Conservation (phyloP, 2,888 invertebrate species). For the Nemotelus nigrinus region DNA sequence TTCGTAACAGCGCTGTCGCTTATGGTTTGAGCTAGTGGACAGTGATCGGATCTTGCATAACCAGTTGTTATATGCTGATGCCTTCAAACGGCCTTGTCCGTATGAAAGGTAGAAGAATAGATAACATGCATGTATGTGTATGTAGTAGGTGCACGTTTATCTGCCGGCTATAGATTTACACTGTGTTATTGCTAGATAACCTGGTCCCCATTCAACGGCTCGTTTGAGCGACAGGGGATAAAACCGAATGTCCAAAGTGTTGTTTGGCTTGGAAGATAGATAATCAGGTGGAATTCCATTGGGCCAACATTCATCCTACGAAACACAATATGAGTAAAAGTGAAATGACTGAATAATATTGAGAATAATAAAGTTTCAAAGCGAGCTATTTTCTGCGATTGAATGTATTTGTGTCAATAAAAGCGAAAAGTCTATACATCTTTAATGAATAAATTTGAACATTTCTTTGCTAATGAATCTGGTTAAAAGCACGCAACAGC, state of each 20-base stretch:
- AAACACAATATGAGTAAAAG: not conserved
- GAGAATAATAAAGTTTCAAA: not conserved
- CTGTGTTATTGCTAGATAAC: no score
- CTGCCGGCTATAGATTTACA: no score
- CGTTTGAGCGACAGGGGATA: no score
- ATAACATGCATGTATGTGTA: not conserved
- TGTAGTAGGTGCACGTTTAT: no score
- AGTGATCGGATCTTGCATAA: conserved; percentile 29
- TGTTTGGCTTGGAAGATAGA: not conserved
- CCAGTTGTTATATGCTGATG: conserved; percentile 5
- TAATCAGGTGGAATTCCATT: conserved; percentile 1
- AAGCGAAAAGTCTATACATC: no score
- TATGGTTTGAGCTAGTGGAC: conserved; percentile 9
- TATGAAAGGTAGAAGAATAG: conserved; percentile 29
- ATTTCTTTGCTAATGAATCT: no score
- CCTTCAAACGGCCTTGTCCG: conserved; percentile 32
- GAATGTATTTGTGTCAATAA: not conserved
- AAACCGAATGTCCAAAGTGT: no score
- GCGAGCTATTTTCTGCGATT: not conserved
- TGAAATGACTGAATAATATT: conserved; percentile 2
- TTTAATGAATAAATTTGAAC: no score
- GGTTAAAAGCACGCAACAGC: no score
- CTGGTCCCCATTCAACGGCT: no score
- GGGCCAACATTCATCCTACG: not conserved
- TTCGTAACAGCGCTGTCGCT: conserved; percentile 11